phyloP scores from a whole-genome alignment of 2,888 invertebrate species.

The Phytoseiulus persimilis region DNA sequence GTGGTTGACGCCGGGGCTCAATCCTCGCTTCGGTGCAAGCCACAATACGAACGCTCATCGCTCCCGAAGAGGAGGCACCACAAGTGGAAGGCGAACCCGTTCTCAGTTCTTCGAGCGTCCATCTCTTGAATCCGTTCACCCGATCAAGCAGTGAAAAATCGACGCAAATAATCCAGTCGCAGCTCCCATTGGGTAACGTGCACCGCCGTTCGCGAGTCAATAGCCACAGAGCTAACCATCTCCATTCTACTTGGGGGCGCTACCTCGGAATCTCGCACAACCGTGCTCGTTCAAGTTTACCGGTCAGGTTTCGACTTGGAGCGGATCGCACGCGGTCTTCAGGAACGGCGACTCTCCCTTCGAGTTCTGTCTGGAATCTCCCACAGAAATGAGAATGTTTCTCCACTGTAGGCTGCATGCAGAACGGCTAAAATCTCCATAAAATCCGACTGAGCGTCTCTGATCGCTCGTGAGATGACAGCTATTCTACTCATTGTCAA shows the following conservation, averaged over 20 bases:
- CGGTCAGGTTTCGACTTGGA: too few relatives aligned
- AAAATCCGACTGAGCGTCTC: background rate
- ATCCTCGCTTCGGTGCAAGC: background rate
- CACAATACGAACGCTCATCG: background rate
- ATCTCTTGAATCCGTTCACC: background rate
- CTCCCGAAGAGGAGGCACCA: background rate
- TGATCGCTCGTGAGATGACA: background rate
- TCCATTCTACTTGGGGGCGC: background rate
- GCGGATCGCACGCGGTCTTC: too few relatives aligned
- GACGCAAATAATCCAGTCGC: background rate
- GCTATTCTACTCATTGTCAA: background rate
- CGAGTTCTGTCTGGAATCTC: too few relatives aligned
- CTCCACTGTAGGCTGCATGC: background rate
- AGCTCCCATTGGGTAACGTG: background rate
- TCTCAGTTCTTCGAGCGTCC: background rate
- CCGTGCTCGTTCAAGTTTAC: too few relatives aligned
- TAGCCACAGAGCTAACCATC: background rate
- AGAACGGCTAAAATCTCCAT: background rate
- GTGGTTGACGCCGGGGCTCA: background rate
- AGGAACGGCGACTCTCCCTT: too few relatives aligned
- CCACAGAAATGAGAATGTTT: background rate
- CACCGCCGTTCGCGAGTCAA: background rate
- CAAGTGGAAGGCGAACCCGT: background rate
- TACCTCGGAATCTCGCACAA: too few relatives aligned
- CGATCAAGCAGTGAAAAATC: background rate